phyloP scores from a whole-genome alignment of 2,888 invertebrate genomes.

The Elysia crispata region DNA sequence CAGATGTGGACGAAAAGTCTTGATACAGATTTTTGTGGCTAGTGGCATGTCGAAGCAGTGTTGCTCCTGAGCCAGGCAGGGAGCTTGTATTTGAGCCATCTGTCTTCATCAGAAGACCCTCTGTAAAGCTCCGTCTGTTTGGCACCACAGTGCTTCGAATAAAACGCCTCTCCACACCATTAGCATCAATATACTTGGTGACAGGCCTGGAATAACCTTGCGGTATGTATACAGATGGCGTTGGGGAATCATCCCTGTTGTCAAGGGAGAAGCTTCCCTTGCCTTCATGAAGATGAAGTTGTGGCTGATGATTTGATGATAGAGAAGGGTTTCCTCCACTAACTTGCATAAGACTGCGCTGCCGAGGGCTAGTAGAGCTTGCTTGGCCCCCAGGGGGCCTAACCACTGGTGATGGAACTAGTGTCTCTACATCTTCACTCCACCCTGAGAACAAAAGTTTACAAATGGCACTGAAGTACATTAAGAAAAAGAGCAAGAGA shows the following conservation, averaged over 20 bases:
- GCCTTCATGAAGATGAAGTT: slow-evolving; percentile 20
- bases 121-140: slow-evolving; percentile 42
- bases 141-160: slow-evolving; percentile 34
- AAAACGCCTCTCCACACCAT: slow-evolving; percentile 34
- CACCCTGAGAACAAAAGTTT: slow-evolving; percentile 44
- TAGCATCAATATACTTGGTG: slow-evolving; percentile 41
- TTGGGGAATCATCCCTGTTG: slow-evolving; percentile 6
- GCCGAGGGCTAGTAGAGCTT: not conserved
- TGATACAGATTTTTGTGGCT: slow-evolving; percentile 38
- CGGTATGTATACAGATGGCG: slow-evolving; percentile 12
- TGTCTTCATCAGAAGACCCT: slow-evolving; percentile 13
- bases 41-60: slow-evolving; percentile 2
- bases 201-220: slow-evolving; percentile 43
- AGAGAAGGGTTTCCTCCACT: slow-evolving; percentile 26
- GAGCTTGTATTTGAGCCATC: not conserved
- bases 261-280: not conserved
- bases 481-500: not conserved
- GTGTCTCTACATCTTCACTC: slow-evolving; percentile 49
- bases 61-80: not conserved
- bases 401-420: slow-evolving; percentile 50
- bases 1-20: slow-evolving; percentile 17
- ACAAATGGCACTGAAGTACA: not conserved
- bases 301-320: not conserved
- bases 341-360: slow-evolving; percentile 1
- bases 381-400: slow-evolving; percentile 31